phyloP scores from a whole-genome alignment of 2,113 vertebrate species.

The Mionectes macconnelli region DNA sequence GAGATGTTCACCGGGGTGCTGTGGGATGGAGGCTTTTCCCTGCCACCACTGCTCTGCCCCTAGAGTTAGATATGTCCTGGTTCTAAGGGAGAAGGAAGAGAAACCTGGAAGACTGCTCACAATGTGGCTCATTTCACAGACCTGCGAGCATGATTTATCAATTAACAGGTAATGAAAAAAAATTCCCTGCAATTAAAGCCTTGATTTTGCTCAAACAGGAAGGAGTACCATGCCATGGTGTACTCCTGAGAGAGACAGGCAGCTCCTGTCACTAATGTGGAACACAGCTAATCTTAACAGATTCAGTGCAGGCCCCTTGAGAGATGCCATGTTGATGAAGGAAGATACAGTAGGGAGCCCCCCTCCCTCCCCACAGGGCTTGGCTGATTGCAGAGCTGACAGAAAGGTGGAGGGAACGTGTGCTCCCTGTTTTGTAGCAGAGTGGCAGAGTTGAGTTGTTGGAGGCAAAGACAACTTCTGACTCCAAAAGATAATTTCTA shows the following conservation, averaged over 20 bases:
- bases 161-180: constrained; percentile 97
- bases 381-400: constrained; percentile 74
- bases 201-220: constrained; percentile 92
- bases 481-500: constrained; percentile 57
- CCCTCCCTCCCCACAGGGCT: constrained; percentile 49
- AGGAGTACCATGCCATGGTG: constrained; percentile 83
- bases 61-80: not conserved
- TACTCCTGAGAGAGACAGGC: constrained; percentile 83
- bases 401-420: constrained; percentile 71
- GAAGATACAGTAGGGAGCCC: constrained; percentile 75
- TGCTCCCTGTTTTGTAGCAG: constrained; percentile 66
- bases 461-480: constrained; percentile 70
- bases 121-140: constrained; percentile 48
- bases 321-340: constrained; percentile 80
- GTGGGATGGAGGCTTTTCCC: not conserved
- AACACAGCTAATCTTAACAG: constrained; percentile 89
- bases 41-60: not conserved
- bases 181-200: constrained; percentile 94
- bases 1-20: not conserved
- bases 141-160: constrained; percentile 86
- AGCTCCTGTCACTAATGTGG: constrained; percentile 84
- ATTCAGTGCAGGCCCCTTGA: constrained; percentile 79
- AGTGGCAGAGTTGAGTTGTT: constrained; percentile 70
- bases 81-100: not conserved
- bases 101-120: not conserved